Percentiles rank a stretch among this genome's conserved stretches.
Evolutionary conservation across 2,797 vertebrate genomes (phyloP).

Genomic region (Iguana delicatissima): DNA sequence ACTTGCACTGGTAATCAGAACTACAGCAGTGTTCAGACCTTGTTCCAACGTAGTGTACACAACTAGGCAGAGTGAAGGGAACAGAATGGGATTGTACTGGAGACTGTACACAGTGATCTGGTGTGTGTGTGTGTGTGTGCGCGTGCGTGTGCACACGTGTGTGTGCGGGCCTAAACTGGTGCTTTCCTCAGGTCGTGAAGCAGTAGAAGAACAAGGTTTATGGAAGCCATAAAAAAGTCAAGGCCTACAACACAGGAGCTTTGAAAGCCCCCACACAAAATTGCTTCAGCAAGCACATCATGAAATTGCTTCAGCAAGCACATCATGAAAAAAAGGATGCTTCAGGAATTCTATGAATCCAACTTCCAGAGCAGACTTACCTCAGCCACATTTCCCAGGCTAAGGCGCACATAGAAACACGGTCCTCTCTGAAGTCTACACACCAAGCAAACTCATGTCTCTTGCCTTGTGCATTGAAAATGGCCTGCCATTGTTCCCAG

Average conservation of each 20-base stretch:
- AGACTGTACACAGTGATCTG: not conserved
- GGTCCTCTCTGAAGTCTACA: not conserved
- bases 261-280: no score
- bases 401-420: not conserved
- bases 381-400: not conserved
- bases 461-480: not conserved
- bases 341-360: not conserved
- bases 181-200: not conserved
- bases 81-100: not conserved
- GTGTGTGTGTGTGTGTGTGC: no score
- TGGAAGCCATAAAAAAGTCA: not conserved
- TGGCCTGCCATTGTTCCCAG: not conserved
- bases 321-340: not conserved
- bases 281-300: no score
- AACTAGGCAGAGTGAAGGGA: not conserved
- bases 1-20: not conserved
- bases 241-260: not conserved
- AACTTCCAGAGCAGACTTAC: not conserved
- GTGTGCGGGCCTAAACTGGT: no score
- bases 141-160: no score
- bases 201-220: not conserved
- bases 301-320: no score
- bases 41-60: not conserved
- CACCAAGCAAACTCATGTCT: not conserved
- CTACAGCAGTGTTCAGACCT: not conserved